Evolutionary conservation across 2,888 invertebrate genomes (phyloP).

Genomic region (Ceratothoa steindachneri): DNA sequence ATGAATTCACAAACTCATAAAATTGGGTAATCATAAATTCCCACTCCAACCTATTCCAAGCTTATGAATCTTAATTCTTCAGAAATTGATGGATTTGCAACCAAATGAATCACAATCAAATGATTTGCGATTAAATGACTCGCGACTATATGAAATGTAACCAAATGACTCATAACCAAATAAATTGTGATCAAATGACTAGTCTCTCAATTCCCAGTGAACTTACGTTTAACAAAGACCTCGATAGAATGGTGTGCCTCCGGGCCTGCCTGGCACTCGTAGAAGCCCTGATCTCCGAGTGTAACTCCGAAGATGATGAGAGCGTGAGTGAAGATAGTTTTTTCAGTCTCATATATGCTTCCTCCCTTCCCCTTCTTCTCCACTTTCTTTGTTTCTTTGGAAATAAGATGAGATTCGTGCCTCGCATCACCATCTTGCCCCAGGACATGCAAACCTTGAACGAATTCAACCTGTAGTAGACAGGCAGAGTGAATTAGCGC

Average conservation of each 20-base stretch:
- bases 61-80: no score
- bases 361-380: not conserved
- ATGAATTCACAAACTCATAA: no score
- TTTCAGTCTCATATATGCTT: not conserved
- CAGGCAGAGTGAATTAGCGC: not conserved
- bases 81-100: no score
- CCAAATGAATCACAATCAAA: no score
- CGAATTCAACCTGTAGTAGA: conserved; percentile 1
- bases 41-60: no score
- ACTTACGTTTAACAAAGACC: conserved; percentile 31
- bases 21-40: no score
- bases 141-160: no score
- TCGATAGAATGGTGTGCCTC: conserved; percentile 1
- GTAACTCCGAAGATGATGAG: conserved; percentile 24
- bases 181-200: no score
- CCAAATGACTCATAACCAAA: no score
- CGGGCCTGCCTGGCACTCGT: conserved; percentile 30
- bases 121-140: no score
- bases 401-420: not conserved
- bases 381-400: not conserved
- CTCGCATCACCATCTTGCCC: not conserved
- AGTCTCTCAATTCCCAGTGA: no score
- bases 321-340: conserved; percentile 12
- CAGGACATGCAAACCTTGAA: not conserved
- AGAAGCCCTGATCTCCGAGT: conserved; percentile 24